Evolutionary conservation across 35 echinoderm and acorn worm species (phyloP), one percentile per base, ranked within the genome.

Genomic region (Ophiothrix spiculata): DNA sequence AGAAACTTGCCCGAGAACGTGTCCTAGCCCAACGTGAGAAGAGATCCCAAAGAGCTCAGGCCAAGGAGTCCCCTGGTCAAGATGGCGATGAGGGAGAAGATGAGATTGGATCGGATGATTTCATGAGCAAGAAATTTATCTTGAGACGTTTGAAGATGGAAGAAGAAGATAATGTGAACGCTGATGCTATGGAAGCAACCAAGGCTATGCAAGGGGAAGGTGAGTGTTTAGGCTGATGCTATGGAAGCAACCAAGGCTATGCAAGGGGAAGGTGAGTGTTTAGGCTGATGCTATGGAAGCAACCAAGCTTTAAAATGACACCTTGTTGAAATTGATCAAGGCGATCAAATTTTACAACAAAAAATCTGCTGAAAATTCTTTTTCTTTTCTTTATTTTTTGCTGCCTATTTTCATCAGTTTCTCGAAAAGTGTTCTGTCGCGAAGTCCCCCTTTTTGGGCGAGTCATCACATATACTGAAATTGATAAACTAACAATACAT

Each of bases 1-100:
- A 89, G 56, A 75, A 93, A 73, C 86, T 98, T 1, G 95, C 95
- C 29, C 80, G 82, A 35, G 91, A 97, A 38, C 86, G 95, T 63
- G 74, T 94, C 32, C 76, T 80, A 69, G 89, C 85, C 14, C 75
- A 56, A 80, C 56, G 78, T 74, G 83, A 83, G 33, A 95, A 94
- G 80, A 91, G 39, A 78, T 40, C 81, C 29, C 0, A 28, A 33
- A n/a, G 33, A 15, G 74, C 81, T 6, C 19, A 80, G 23, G 64
- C 37, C 0, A 37, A 79, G 40, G 63, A 36, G 0, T 39, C 38
- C 14, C 34, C 46, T 81, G 75, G 86, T 76, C 41, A 40, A 89
- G 87, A 28, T 39, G 31, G 92, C 87, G 42, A 82, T 91, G 36
- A 38, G 86, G 76, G 76, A 91, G 79, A 86, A 40, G 19, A 25